Evolutionary conservation across 1,140 invertebrate genomes (phyloP), one percentile per base, ranked within the genome.

Genomic region (Melanaphis sacchari): DNA sequence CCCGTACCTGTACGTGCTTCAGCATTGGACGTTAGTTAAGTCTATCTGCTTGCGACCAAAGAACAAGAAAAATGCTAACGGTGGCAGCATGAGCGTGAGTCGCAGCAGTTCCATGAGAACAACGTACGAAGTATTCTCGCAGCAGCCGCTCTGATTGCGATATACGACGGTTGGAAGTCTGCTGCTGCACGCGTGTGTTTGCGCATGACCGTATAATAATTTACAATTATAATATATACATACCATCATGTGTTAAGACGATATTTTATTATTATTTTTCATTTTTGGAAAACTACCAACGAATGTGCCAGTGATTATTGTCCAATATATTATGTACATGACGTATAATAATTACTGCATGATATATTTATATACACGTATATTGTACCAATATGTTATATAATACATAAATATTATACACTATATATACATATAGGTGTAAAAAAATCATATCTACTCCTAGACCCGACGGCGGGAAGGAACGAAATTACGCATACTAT

Each of bases 1-100:
- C 95, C 98, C 98, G 2, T 97, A 97, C 94, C 96, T 98, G 87
- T 98, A 98, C 95, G 97, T 98, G 31, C 95, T 98, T 3, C 94
- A 94, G 88, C 91, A 94, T 36, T 94, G 94, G 94, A 93, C 93
- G 31, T 76, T 93, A 18, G 91, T 94, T 59, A 91, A 93, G 49
- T 87, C 91, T 0, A 90, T 94, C 0, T 94, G 91, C 87, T 26
- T 40, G 38, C 40, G 90, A 24, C 90, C 82, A 21, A 3, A 81
- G 1, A 88, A 76, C 24, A 43, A 41, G 18, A 90, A 82, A 18
- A 93, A 82, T 26, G 22, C 38, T 5, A 76, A 36, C 46, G 36
- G 46, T 26, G 46, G 91, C 46, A 93, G 91, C 46, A 82, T 43
- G 59, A 82, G 49, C 22, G 87, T 81, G 9, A 93, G 93, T 26